Evolutionary conservation across 2,797 vertebrate species (phyloP).

Genomic region (Microhierax caerulescens): DNA sequence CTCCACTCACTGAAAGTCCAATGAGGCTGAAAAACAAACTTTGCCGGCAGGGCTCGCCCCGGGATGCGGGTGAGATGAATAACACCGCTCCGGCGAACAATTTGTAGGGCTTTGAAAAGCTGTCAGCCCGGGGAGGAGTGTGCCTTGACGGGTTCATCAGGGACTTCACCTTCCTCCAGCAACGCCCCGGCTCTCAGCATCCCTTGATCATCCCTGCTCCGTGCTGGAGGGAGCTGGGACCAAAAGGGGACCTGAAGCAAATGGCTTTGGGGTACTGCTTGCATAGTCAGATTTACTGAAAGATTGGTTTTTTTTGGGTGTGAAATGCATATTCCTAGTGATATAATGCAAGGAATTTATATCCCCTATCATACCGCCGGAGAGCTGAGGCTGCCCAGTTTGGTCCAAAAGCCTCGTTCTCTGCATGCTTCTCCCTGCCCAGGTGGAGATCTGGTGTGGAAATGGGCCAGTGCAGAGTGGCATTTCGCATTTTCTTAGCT

Average conservation of each 20-base stretch:
- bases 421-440: accelerated
- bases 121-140: background rate
- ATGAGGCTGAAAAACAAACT: constrained; percentile 50
- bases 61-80: background rate
- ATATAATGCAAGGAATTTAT: background rate
- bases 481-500: background rate
- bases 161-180: background rate
- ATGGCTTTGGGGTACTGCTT: background rate
- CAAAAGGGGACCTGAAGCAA: background rate
- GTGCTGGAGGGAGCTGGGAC: accelerated
- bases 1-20: background rate
- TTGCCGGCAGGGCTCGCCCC: background rate
- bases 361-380: accelerated
- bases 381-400: background rate
- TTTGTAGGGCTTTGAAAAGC: constrained; percentile 45
- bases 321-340: background rate
- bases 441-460: background rate
- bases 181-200: background rate
- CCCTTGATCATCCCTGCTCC: background rate
- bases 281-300: background rate
- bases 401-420: background rate
- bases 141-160: background rate
- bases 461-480: background rate
- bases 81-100: background rate
- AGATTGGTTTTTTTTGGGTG: background rate